Evolutionary conservation across 2,797 vertebrate species (phyloP), one percentile per base, ranked within the genome.

Genomic region (Scomberomorus guttatus): DNA sequence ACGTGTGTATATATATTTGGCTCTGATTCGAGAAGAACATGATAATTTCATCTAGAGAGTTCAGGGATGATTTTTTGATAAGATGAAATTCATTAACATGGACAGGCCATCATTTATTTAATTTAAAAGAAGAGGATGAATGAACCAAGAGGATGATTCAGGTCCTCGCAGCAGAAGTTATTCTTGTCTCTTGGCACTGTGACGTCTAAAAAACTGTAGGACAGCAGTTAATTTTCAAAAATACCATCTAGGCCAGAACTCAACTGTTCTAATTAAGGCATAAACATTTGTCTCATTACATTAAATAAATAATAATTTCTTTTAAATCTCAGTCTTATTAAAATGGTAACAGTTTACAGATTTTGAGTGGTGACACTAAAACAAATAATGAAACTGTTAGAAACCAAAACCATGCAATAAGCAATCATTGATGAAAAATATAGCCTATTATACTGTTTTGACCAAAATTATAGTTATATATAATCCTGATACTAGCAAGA

Each of bases 51-150:
- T 57, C 72, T 56, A 39, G 18, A 74, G 70, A 74, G 64, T 51
- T 27, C 6, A 9, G 37, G 12, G 46, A 77, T 80, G 22, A 61
- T 70, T 83, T 81, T 80, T 81, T 84, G 39, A 85, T 83, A 22
- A 57, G 55, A 69, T 72, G 60, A 83, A 85, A 66, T 77, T 80
- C 48, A 75, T 77, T 73, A 80, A 73, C 13, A 60, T 18, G 56
- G 68, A 77, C 46, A 72, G 69, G 52, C 67, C 72, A 88, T 90
- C 11, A 84, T 80, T 85, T 88, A 89, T 88, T 89, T 77, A 86
- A 83, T 75, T 79, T 73, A 22, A 83, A 79, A 42, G 27, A 77
- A 46, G 56, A 74, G 58, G 62, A 81, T 52, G 66, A 75, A 76
- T 67, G 64, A 80, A 73, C 39, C 27, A 32, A 37, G 55, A 62